Evolutionary conservation across 1,140 invertebrate genomes (phyloP).

Genomic region (Chelonus insularis): DNA sequence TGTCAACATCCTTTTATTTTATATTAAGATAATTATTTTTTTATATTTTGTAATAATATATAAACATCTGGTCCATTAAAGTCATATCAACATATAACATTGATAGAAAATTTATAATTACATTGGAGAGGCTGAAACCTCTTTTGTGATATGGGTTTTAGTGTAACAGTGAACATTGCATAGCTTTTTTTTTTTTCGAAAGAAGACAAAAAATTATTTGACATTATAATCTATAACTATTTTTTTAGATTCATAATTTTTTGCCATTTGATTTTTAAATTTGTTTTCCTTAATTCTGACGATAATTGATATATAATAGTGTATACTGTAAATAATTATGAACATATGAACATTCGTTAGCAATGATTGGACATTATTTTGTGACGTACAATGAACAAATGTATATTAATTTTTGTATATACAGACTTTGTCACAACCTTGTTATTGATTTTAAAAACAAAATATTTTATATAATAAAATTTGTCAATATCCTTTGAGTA

Average conservation of each 20-base stretch:
- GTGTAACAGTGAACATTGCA: conserved; percentile 20
- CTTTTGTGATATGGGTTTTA: conserved; percentile 53
- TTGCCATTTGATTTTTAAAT: neutral
- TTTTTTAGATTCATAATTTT: neutral
- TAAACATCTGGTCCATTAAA: conserved; percentile 60
- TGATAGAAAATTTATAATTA: conserved; percentile 59
- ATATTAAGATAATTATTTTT: conserved; percentile 51
- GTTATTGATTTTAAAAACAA: neutral
- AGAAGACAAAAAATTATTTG: too few species aligned
- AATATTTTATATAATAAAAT: neutral
- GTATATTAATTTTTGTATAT: too few species aligned
- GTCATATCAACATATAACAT: conserved; percentile 54
- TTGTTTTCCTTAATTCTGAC: neutral
- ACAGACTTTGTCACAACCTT: conserved; percentile 2
- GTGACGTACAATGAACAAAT: neutral
- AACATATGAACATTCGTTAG: neutral
- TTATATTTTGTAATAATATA: conserved; percentile 54
- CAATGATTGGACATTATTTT: neutral
- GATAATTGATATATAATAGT: neutral
- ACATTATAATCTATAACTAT: too few species aligned
- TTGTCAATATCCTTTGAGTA: too few species aligned
- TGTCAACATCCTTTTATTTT: conserved; percentile 42
- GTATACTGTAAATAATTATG: neutral
- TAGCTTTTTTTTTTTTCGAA: conserved; percentile 4
- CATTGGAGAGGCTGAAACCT: conserved; percentile 50